Base-by-base conservation (phyloP, 2,888 invertebrate genomes). In the Agonopterix alstromeriana region DNA sequence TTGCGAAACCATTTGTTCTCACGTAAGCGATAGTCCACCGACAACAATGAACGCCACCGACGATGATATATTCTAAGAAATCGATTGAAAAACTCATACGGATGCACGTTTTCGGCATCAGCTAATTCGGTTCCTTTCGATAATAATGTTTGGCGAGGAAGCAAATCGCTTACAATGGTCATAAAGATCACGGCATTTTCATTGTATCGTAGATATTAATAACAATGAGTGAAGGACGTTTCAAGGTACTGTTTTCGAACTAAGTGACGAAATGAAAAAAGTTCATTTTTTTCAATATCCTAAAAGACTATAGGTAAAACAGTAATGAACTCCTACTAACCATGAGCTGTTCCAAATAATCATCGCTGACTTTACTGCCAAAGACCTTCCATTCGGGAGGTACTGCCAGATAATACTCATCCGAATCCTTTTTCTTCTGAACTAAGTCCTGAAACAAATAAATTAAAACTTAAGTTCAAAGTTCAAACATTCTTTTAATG, bases 31-130 rank as follows among this genome's bases (percentile, higher is more conserved):
- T 73, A 73, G 78, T 70, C 79, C 78, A 77, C 67, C 65, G 61
- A 81, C 81, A 82, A 87, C 86, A 87, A 86, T 86, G 73, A 82
- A 73, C 72, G 79, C 87, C 87, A 85, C 86, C 87, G 83, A 76
- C 84, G 85, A 75, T 70, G 86, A 61, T 27, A 71, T 63, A 72
- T 88, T 87, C 87, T 73, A 67, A 75, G 87, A 86, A 88, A 75
- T 76, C 77, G 82, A 82, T 85, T 82, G 77, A 84, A 83, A 85
- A 86, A 83, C 82, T 70, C 70, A 74, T 81, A 79, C 82, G 82
- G 82, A 84, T 85, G 87, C 87, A 88, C 87, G 87, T 86, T 82
- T 84, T 82, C 77, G 80, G 74, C 77, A 79, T 86, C 87, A 87
- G 87, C 87, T 75, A 76, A 83, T 79, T 80, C 70, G 65, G 75